Evolutionary conservation across 35 echinoderm and acorn worm genomes (phyloP).

Genomic region (Apostichopus californicus): DNA sequence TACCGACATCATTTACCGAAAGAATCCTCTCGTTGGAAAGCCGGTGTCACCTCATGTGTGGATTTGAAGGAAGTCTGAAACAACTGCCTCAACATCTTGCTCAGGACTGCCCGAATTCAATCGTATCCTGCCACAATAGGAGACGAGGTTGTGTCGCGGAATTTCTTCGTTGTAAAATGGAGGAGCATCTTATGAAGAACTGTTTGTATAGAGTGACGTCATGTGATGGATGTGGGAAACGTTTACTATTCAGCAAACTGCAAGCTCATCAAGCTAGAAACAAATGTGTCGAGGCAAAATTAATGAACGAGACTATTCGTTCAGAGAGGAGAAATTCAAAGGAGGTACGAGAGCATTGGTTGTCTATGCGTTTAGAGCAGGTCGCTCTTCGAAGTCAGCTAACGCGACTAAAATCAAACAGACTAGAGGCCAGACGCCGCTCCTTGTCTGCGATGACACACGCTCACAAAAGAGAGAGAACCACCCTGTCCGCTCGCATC

Average conservation of each 20-base stretch:
- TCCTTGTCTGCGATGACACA: neutral
- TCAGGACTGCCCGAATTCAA: slow-evolving; percentile 6
- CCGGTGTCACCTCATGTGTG: slow-evolving; percentile 23
- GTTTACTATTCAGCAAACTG: neutral
- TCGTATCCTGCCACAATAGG: slow-evolving; percentile 1
- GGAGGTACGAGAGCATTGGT: slow-evolving; percentile 29
- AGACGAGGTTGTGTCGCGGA: slow-evolving; percentile 1
- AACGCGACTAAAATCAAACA: neutral
- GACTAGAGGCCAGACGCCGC: neutral
- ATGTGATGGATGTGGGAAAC: slow-evolving; percentile 39
- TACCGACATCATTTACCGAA: neutral
- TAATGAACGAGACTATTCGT: slow-evolving; percentile 36
- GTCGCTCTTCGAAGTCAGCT: slow-evolving; percentile 21
- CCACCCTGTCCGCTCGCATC: neutral
- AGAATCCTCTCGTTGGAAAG: slow-evolving; percentile 4
- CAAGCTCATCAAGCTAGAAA: slow-evolving; percentile 42
- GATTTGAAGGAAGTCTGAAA: slow-evolving; percentile 14
- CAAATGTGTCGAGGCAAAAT: slow-evolving; percentile 14
- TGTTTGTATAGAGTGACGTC: slow-evolving; percentile 29
- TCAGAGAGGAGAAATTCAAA: slow-evolving; percentile 14
- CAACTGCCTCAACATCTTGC: neutral
- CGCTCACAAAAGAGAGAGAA: neutral
- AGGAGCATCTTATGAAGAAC: neutral
- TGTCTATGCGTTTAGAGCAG: neutral
- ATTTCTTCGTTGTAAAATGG: neutral